Conservation (phyloP, 2,797 vertebrate species). For the Buphagus erythrorhynchus region DNA sequence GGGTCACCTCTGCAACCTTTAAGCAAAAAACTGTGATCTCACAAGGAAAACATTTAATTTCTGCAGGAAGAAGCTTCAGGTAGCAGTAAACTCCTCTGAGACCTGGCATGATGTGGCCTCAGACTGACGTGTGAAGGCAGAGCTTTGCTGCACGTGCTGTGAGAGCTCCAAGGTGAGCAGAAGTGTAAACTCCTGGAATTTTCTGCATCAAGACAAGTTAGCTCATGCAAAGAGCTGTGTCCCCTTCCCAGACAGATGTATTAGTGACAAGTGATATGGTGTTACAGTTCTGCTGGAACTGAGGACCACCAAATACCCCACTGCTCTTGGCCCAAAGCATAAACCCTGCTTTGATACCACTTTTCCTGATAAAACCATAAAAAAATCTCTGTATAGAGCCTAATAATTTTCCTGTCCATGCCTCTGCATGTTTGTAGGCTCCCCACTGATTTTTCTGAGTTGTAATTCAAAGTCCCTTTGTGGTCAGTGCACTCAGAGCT, state of each 20-base stretch:
- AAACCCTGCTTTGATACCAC: neutral
- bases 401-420: neutral
- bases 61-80: neutral
- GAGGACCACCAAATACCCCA: neutral
- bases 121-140: accelerated
- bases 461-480: neutral
- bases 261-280: neutral
- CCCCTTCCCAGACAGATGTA: neutral
- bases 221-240: neutral
- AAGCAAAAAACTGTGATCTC: neutral
- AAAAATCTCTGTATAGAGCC: neutral
- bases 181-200: neutral
- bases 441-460: neutral
- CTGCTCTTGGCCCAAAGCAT: neutral
- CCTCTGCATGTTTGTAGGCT: neutral
- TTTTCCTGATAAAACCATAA: neutral
- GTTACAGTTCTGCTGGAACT: neutral
- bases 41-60: neutral
- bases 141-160: neutral
- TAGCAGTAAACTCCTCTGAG: neutral
- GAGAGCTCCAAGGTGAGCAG: neutral
- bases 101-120: neutral
- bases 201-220: neutral
- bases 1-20: neutral
- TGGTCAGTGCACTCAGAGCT: neutral